Percentiles rank a stretch among this genome's conserved stretches.
phyloP scores from a whole-genome alignment of 2,113 vertebrate genomes.

The Nibea coibor region DNA sequence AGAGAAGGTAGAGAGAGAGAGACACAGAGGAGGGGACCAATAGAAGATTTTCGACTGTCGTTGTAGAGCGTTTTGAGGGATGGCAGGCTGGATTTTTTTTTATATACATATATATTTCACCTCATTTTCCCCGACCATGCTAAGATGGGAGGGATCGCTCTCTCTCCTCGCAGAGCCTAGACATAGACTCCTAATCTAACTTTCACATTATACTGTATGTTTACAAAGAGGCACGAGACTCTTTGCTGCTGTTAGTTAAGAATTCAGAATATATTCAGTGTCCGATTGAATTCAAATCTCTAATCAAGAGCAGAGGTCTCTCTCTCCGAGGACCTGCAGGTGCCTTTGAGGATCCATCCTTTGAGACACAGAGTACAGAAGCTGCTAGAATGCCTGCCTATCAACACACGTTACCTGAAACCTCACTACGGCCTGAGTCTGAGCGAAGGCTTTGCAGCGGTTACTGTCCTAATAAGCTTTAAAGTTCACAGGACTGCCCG shows the following conservation, averaged over 20 bases:
- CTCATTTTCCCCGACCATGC: slow-evolving; percentile 30
- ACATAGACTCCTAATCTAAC: slow-evolving; percentile 35
- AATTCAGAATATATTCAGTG: slow-evolving; percentile 14
- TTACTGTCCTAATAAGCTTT: slow-evolving; percentile 58
- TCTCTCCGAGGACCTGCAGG: slow-evolving; percentile 35
- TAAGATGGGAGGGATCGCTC: slow-evolving; percentile 1
- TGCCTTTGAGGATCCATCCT: slow-evolving; percentile 55
- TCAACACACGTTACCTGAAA: slow-evolving; percentile 42
- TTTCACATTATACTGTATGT: slow-evolving; percentile 55
- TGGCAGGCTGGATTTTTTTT: neutral
- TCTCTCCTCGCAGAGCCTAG: slow-evolving; percentile 7
- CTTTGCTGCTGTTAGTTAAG: slow-evolving; percentile 58
- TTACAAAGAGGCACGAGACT: slow-evolving; percentile 58
- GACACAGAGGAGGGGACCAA: slow-evolving; percentile 72
- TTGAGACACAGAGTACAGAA: slow-evolving; percentile 45
- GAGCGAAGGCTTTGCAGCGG: slow-evolving; percentile 53
- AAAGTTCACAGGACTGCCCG: slow-evolving; percentile 57
- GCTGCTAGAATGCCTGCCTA: slow-evolving; percentile 46
- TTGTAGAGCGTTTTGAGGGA: slow-evolving; percentile 39
- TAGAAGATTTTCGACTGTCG: slow-evolving; percentile 45
- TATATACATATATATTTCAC: slow-evolving; percentile 8
- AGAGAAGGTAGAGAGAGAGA: slow-evolving; percentile 8
- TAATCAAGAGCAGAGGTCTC: slow-evolving; percentile 20
- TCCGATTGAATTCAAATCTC: slow-evolving; percentile 3
- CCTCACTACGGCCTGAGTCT: slow-evolving; percentile 55